Base-by-base conservation (phyloP, 1,140 invertebrate species). In the Cydia amplana region DNA sequence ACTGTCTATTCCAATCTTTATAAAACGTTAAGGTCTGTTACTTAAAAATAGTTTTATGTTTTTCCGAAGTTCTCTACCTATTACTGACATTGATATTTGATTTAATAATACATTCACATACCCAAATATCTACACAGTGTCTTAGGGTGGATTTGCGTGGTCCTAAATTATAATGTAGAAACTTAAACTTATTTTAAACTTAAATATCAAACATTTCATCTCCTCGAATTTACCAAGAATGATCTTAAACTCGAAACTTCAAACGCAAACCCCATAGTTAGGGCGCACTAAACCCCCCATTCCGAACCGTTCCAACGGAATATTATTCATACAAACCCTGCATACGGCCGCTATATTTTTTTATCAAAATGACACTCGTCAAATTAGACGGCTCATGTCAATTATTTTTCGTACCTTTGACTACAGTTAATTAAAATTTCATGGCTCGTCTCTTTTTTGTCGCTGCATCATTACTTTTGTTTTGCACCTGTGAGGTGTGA, bases 401-500 rank as follows among this genome's bases (percentile, higher is more conserved):
- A 89, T 89, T 87, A 89, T 89, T 86, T 83, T 79, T 75, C 76
- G 49, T 89, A 78, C 78, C 78, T 82, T 79, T 82, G 80, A 77
- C 84, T 86, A 87, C 84, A 83, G 78, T 89, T 92, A 91, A 92
- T 91, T 92, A 90, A 92, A 92, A 90, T 88, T 89, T 91, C 82
- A 86, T 89, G 90, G 85, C 84, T 32, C 55, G 55, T 51, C 75
- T 75, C 82, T 75, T 82, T 78, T 81, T 82, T 83, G 84, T 76
- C 77, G 75, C 78, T 81, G 80, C 80, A 79, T 79, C 82, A 80
- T 83, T 79, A 78, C 83, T 89, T 89, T 91, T 90, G 85, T 88
- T 89, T 86, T 85, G 84, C 90, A 91, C 89, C 84, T 91, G 82
- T 83, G 85, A 92, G 88, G 90, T 91, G 90, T 91, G 86, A 92